A percentile compares a stretch with the other conserved stretches of the same genome.
Conservation (phyloP, 2,797 vertebrate species). For the Falco berigora region DNA sequence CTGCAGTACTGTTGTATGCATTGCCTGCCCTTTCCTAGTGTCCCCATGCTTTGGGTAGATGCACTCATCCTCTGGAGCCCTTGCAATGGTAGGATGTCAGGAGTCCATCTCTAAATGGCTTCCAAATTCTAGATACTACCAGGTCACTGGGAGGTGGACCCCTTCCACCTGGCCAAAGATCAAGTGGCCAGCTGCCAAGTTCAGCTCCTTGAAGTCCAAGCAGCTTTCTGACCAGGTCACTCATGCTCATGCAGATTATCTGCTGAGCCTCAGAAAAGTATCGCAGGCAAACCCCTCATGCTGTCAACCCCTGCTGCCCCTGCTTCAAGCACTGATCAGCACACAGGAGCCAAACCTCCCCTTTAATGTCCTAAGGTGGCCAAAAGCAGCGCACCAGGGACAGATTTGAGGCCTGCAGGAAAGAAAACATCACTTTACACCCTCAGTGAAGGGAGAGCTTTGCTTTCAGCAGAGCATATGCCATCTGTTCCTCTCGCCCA, state of each 20-base stretch:
- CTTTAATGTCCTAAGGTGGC: background rate
- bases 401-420: background rate
- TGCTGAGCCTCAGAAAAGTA: background rate
- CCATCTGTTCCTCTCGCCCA: constrained; percentile 37
- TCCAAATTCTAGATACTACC: background rate
- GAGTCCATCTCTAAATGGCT: background rate
- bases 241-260: background rate
- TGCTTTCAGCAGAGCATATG: constrained; percentile 3
- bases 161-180: background rate
- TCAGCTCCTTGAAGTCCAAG: background rate
- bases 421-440: background rate
- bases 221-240: background rate
- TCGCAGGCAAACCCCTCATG: fast-evolving
- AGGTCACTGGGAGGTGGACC: background rate
- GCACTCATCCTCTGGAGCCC: background rate
- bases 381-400: background rate
- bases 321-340: background rate
- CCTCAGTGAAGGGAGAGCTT: background rate
- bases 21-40: fast-evolving
- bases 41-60: background rate
- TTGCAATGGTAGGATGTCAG: background rate
- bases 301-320: background rate
- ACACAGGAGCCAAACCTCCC: background rate
- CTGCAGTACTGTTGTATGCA: fast-evolving
- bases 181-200: fast-evolving